phyloP scores from a whole-genome alignment of 2,113 vertebrate genomes.

The Megaceryle torquata region DNA sequence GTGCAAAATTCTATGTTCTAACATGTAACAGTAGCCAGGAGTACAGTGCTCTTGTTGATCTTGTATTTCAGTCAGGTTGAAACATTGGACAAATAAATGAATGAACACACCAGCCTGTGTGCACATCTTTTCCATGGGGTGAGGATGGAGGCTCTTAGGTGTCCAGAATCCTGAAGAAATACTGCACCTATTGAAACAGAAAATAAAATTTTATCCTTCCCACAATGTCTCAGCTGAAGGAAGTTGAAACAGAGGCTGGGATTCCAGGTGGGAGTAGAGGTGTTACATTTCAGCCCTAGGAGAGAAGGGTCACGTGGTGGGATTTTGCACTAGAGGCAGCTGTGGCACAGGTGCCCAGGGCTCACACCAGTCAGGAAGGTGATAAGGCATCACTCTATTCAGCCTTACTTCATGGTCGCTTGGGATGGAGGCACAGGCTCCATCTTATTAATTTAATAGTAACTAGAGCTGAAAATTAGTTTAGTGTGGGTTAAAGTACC shows the following conservation, averaged over 20 bases:
- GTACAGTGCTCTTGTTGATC: constrained; percentile 87
- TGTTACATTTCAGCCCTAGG: rapidly evolving
- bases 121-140: not conserved
- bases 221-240: rapidly evolving
- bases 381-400: too few species aligned
- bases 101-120: constrained; percentile 67
- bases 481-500: rapidly evolving
- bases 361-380: rapidly evolving
- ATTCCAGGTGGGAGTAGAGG: not conserved
- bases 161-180: constrained; percentile 95
- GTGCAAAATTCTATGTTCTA: constrained; percentile 90
- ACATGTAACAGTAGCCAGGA: constrained; percentile 89
- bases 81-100: constrained; percentile 90
- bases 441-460: too few species aligned
- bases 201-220: not conserved
- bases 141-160: constrained; percentile 20
- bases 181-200: constrained; percentile 83
- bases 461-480: not conserved
- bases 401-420: too few species aligned
- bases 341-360: rapidly evolving
- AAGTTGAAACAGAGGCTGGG: rapidly evolving
- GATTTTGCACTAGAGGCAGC: rapidly evolving
- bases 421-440: too few species aligned
- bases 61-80: constrained; percentile 94
- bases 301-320: rapidly evolving